Evolutionary conservation across 92 coral and sea anemone species (phyloP), one percentile per base, ranked within the genome.

Genomic region (Heliopora coerulea): DNA sequence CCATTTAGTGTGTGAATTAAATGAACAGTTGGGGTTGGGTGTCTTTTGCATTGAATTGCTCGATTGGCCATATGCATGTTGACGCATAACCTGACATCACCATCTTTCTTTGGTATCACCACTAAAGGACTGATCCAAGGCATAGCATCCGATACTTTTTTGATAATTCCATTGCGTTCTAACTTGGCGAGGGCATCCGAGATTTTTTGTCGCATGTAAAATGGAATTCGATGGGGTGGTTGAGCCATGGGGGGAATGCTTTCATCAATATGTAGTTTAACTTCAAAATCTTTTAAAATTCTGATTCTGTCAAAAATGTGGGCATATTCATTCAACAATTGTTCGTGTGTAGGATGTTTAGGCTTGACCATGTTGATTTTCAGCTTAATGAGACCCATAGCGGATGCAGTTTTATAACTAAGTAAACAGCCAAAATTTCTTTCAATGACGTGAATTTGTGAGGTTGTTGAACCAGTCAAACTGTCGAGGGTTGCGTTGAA

Each of bases 101-200:
- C 62, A 18, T 56, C 72, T 11, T 70, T 62, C 40, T 78, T 78
- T 54, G 82, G 72, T 23, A 70, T 46, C 23, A 74, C 39, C 26
- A 72, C 78, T n/a, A 87, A 41, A 11, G 89, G 89, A 17, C 82
- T 74, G 27, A 75, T 78, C 88, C 86, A 84, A 28, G 86, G 83
- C 19, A 88, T 88, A 1, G 86, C 85, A 32, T 81, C 85, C 19
- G 41, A 79, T 6, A 25, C 65, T 80, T 19, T 73, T 62, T 80
- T 86, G 3, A 84, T 87, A 19, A 84, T 83, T 21, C 68, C 88
- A 56, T 52, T 74, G 18, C 74, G 59, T 60, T 80, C 82, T 2
- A 80, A 61, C 23, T 84, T 74, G 19, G 69, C 52, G 1, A 88
- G 75, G 40, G 85, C 82, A 11, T 40, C 25, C 58, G 72, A 80